These are phyloP conservation scores for Anoplopoma fimbria DNA, from an alignment of 2,113 vertebrate species.

Conservation along the genomic window DNA sequence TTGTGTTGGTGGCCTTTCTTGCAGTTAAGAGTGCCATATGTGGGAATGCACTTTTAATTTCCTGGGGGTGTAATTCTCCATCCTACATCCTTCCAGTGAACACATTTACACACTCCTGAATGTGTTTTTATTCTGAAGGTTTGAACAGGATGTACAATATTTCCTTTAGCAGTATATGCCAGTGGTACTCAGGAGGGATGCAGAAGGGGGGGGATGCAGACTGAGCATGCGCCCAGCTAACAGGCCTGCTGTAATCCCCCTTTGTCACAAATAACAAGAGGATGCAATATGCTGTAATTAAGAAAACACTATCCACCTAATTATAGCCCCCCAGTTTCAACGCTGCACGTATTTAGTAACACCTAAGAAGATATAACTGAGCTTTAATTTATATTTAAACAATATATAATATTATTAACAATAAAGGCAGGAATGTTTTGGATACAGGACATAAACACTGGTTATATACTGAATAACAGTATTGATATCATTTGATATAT, in stretches of 20 bases:
- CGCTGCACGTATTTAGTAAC: not conserved
- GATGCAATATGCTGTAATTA: conserved; percentile 62
- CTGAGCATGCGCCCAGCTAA: conserved; percentile 73
- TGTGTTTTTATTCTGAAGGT: conserved; percentile 48
- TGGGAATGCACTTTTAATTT: not conserved
- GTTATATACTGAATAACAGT: not conserved
- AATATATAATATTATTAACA: too few species aligned
- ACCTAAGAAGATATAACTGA: not conserved
- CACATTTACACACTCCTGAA: not conserved
- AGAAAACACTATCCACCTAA: conserved; percentile 51
- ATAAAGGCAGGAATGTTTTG: too few species aligned
- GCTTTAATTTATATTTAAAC: not conserved
- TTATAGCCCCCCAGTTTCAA: conserved; percentile 22
- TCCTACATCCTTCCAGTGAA: not conserved
- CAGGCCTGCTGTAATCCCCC: conserved; percentile 57
- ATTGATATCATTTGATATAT: not conserved
- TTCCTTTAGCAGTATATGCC: not conserved
- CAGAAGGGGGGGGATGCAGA: conserved; percentile 4
- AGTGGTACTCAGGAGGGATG: conserved; percentile 23
- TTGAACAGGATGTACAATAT: not conserved
- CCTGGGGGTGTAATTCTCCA: too few species aligned
- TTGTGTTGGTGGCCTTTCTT: too few species aligned
- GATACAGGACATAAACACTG: not conserved
- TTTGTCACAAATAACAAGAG: conserved; percentile 65
- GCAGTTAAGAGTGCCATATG: too few species aligned